phyloP scores from a whole-genome alignment of 2,797 vertebrate genomes.

The Paramormyrops hopkinsi region DNA sequence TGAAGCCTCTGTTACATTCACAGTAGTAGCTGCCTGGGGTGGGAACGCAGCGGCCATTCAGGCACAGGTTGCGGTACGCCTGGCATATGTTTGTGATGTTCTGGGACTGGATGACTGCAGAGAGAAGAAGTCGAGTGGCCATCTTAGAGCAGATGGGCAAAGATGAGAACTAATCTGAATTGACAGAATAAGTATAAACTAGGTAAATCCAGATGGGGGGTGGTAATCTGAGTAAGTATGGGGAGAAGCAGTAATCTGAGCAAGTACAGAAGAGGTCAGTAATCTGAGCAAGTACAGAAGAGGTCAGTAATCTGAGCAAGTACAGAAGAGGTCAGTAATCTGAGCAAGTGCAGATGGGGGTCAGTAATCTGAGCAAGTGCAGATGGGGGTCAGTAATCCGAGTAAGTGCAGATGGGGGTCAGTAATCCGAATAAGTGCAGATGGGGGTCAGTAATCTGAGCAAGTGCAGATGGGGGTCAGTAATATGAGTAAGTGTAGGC shows the following conservation, averaged over 20 bases:
- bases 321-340: neutral
- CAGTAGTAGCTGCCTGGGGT: constrained; percentile 77
- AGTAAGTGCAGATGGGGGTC: no score
- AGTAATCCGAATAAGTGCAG: neutral
- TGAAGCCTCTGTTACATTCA: constrained; percentile 94
- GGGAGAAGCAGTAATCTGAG: neutral
- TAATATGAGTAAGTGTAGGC: no score
- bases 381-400: no score
- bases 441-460: neutral
- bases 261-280: neutral
- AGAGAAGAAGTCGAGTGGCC: neutral
- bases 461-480: neutral
- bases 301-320: neutral
- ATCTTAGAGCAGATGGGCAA: neutral
- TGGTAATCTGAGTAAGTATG: neutral
- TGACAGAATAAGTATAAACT: neutral
- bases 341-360: no score
- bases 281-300: neutral
- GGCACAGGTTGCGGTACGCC: constrained; percentile 76
- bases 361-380: no score
- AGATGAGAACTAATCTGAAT: neutral
- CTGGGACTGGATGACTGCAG: constrained; percentile 62
- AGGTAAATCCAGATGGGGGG: neutral
- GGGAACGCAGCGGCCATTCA: constrained; percentile 84
- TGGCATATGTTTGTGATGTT: constrained; percentile 86